Base-by-base conservation (phyloP, 2,797 vertebrate genomes). In the Fistularia tabacaria region DNA sequence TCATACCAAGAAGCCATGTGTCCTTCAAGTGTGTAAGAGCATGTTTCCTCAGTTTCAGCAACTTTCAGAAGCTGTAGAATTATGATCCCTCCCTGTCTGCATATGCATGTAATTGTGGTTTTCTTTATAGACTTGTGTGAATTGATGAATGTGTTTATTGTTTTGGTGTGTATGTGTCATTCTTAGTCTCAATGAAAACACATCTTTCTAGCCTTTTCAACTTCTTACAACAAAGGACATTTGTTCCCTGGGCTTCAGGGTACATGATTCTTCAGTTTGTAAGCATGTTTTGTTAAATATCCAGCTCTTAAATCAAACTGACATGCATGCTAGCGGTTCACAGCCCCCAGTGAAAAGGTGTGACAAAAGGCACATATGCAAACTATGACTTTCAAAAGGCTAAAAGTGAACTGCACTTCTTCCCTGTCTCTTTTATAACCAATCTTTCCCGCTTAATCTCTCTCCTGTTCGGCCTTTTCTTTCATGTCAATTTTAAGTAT, bases 121-220 rank as follows among this genome's bases (percentile, higher is more conserved):
- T 38, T n/a, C 10, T 13, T 36, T 40, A 41, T 6, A 14, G 9
- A 36, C 36, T 41, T 42, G 38, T 44, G 49, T 14, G n/a, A 44
- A 44, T 6, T 6, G 42, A 44, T 44, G 42, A 42, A 6, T 7
- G 9, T 25, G 37, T 14, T 54, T 48, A 8, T 61, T 57, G 36
- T 54, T 64, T 64, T 55, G 38, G 41, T 62, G 36, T 42, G 37
- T 8, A 14, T 56, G 13, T 61, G 49, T 64, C 50, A 49, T 38
- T 10, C 64, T 57, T 36, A 36, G 41, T 58, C 57, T 50, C 62
- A 57, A 39, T 15, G 43, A 46, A 58, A 64, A 78, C 81, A 73
- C 77, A 74, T 81, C 62, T 12, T 53, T 74, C 74, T 62, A 51
- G 74, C 56, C 77, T 57, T n/a, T 69, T 59, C 25, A 25, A 25